These are phyloP conservation scores for Heliconius himera DNA, from an alignment of 1,140 invertebrate genomes.

Conservation along the genomic window DNA sequence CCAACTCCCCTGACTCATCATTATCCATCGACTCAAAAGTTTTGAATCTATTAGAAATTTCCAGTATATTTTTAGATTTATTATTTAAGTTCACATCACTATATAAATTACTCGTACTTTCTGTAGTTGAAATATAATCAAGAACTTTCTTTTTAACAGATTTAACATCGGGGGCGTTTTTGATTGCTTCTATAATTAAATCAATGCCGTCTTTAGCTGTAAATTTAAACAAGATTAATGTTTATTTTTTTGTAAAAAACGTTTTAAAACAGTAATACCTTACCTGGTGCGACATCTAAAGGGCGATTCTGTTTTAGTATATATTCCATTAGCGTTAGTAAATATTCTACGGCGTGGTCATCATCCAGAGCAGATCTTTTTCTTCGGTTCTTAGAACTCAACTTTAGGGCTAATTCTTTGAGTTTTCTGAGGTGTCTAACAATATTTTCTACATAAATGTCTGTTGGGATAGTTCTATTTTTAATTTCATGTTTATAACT, in stretches of 20 bases:
- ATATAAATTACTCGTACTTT: neutral
- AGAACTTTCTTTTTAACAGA: conserved; percentile 46
- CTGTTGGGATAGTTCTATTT: conserved; percentile 34
- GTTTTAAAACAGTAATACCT: conserved; percentile 15
- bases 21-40: conserved; percentile 30
- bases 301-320: conserved; percentile 60
- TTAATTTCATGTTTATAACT: conserved; percentile 38
- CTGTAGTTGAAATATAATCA: conserved; percentile 7
- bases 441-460: conserved; percentile 58
- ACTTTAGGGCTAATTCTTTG: conserved; percentile 48
- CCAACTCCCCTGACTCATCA: neutral
- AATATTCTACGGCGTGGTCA: conserved; percentile 60
- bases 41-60: conserved; percentile 23
- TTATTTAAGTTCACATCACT: neutral
- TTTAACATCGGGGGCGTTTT: conserved; percentile 68
- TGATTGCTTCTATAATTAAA: conserved; percentile 67
- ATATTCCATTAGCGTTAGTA: conserved; percentile 69
- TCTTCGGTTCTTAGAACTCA: conserved; percentile 46
- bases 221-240: conserved; percentile 20
- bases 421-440: conserved; percentile 62
- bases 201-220: conserved; percentile 69
- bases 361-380: conserved; percentile 54
- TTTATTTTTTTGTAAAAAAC: neutral
- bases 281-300: conserved; percentile 53
- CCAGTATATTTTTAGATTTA: neutral